Percentiles rank a stretch among this genome's conserved stretches.
Conservation (phyloP, 2,797 vertebrate species). For the Myioborus melanocephalus region DNA sequence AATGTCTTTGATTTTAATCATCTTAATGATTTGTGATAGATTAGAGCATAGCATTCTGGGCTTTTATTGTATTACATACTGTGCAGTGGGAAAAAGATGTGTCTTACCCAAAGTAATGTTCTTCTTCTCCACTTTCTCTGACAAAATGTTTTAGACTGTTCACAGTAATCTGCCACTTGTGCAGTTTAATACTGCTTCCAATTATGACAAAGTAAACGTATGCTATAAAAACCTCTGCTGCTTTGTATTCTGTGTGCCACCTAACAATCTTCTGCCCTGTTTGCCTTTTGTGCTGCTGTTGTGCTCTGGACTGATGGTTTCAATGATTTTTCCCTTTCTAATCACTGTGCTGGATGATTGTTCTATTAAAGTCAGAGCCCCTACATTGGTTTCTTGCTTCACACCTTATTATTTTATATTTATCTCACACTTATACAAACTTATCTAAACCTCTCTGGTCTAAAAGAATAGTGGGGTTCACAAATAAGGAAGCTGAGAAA, state of each 20-base stretch:
- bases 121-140: neutral
- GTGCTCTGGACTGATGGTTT: slow-evolving; percentile 30
- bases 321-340: slow-evolving; percentile 46
- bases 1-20: neutral
- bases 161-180: neutral
- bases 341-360: slow-evolving; percentile 23
- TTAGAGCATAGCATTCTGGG: neutral
- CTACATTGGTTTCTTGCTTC: neutral
- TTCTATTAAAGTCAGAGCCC: neutral
- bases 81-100: neutral
- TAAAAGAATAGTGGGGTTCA: neutral
- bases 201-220: neutral
- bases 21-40: neutral
- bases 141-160: neutral
- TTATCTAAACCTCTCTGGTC: neutral
- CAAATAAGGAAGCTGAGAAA: neutral
- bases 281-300: slow-evolving; percentile 19
- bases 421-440: neutral
- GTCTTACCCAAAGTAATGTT: neutral
- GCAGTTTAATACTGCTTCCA: neutral
- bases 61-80: neutral
- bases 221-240: neutral
- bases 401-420: neutral
- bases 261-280: neutral
- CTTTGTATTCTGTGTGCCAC: slow-evolving; percentile 24